Evolutionary conservation across 2,888 invertebrate genomes (phyloP).

Genomic region (Netelia inedita): DNA sequence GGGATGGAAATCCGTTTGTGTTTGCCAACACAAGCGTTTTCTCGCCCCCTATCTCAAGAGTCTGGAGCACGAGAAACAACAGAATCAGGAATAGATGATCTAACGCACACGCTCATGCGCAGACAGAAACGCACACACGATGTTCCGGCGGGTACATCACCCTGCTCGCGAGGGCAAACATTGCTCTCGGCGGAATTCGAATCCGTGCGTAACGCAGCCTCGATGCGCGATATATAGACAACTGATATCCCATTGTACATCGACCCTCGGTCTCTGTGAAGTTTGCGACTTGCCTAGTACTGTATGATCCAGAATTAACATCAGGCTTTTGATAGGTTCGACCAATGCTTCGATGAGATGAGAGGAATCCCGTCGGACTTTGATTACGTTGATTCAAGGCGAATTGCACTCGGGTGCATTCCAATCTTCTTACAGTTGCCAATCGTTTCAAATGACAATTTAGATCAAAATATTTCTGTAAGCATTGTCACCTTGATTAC

Average conservation of each 20-base stretch:
- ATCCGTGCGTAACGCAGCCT: slow-evolving; percentile 37
- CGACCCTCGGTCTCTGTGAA: slow-evolving; percentile 25
- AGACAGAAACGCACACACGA: neutral
- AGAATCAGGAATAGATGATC: slow-evolving; percentile 18
- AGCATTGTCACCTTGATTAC: too few species aligned
- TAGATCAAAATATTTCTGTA: too few species aligned
- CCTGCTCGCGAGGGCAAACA: slow-evolving; percentile 52
- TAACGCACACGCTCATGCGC: slow-evolving; percentile 7
- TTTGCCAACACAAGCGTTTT: slow-evolving; percentile 49
- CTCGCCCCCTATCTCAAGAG: slow-evolving; percentile 30
- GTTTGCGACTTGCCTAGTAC: slow-evolving; percentile 8
- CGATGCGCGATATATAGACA: slow-evolving; percentile 16
- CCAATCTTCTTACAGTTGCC: neutral
- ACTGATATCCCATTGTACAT: slow-evolving; percentile 44
- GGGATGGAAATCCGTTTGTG: slow-evolving; percentile 44
- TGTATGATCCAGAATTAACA: slow-evolving; percentile 9
- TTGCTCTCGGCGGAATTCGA: slow-evolving; percentile 46
- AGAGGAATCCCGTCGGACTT: neutral
- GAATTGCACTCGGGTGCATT: neutral
- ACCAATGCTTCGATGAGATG: neutral
- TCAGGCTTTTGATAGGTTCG: slow-evolving; percentile 7
- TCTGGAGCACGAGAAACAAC: slow-evolving; percentile 51
- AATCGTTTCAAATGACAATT: too few species aligned
- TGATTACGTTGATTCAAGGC: neutral
- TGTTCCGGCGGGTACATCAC: slow-evolving; percentile 31